phyloP scores from a whole-genome alignment of 2,113 vertebrate species.

The Mugil cephalus region DNA sequence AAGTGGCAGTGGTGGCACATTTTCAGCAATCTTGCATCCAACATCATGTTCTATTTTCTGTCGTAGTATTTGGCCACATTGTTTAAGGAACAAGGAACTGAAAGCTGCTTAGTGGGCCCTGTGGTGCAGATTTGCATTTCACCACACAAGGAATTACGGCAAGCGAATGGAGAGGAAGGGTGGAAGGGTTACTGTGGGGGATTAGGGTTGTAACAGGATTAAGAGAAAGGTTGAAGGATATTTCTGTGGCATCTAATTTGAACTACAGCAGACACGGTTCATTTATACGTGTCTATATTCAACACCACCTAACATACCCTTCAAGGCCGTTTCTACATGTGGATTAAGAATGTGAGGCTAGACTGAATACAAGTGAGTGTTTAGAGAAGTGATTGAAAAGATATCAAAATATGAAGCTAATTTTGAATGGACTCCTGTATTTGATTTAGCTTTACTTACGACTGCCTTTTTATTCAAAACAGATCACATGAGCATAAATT shows the following conservation, averaged over 20 bases:
- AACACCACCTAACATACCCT: conserved; percentile 42
- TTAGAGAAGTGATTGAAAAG: conserved; percentile 1
- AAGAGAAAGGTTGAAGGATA: conserved; percentile 82
- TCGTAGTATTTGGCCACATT: conserved; percentile 16
- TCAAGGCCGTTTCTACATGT: conserved; percentile 55
- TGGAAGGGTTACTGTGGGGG: conserved; percentile 74
- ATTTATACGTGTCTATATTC: conserved; percentile 64
- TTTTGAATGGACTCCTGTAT: neutral
- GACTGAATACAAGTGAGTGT: conserved; percentile 30
- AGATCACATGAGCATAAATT: neutral
- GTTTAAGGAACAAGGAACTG: conserved; percentile 61
- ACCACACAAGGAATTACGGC: conserved; percentile 80
- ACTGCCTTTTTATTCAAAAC: conserved; percentile 1
- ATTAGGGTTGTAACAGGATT: conserved; percentile 85
- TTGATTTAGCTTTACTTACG: neutral
- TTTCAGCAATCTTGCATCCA: conserved; percentile 21
- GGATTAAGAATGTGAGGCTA: conserved; percentile 48
- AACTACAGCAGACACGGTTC: conserved; percentile 75
- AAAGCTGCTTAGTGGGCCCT: conserved; percentile 82
- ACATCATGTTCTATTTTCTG: conserved; percentile 17
- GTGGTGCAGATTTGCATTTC: conserved; percentile 82
- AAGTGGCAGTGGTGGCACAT: conserved; percentile 14
- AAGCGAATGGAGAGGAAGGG: conserved; percentile 71
- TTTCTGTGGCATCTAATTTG: conserved; percentile 82
- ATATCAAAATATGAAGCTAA: neutral